Base-by-base conservation (phyloP, 2,797 vertebrate genomes). In the Allobates femoralis region DNA sequence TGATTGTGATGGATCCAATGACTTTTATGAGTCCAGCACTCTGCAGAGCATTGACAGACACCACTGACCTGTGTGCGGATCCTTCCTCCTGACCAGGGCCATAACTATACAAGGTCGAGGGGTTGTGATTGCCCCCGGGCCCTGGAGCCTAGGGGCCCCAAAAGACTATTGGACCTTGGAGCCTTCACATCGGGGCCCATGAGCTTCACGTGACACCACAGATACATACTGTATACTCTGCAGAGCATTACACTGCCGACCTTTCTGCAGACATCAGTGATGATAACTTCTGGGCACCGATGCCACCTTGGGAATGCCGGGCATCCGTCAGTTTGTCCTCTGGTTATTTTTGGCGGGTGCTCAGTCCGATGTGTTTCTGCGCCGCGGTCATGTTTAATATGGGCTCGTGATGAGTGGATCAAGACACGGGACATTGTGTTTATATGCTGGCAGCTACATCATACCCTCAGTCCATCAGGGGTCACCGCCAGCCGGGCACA, bases 261-360 rank as follows among this genome's bases (percentile, higher is more conserved):
- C n/a, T n/a, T n/a, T n/a, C n/a, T n/a, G n/a, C 58, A 26, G 12
- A 1, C 58, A 60, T 2, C n/a, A 26, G 8, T 67, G 30, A 67
- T 64, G 28, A 64, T 30, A 16, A 6, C 6, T 32, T 8, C 30
- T 67, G 28, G 12, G 2, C 66, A 12, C 23, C 8, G 7, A 5
- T 37, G 16, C 62, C 15, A 3, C 2, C 28, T 18, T 5, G 3
- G 26, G 12, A 66, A 32, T 30, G 62, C 30, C 28, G 62, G 23
- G 11, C 23, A 12, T 32, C 11, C 32, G 1, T 19, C 15, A 19
- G 16, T 66, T 66, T 71, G 67, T 71, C 67, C 67, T 46, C 67
- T 71, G 66, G 34, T 71, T 71, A 41, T 71, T 71, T 71, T 71
- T 71, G 67, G 67, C 34, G 21, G 16, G 18, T n/a, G n/a, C 18